phyloP scores from a whole-genome alignment of 1,140 invertebrate species.

The Aphaenogaster ashmeadi region DNA sequence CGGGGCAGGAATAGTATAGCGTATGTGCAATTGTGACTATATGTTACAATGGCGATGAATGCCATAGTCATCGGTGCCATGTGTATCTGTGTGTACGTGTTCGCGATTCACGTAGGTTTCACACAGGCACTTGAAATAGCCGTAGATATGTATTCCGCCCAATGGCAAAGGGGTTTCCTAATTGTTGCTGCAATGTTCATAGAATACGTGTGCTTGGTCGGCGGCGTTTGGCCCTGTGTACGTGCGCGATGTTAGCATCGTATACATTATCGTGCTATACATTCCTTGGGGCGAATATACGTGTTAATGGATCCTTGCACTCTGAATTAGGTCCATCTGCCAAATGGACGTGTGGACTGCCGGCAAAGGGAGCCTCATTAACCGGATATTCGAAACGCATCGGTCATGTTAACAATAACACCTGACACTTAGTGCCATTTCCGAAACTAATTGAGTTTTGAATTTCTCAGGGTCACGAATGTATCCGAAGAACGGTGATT shows the following conservation, averaged over 20 bases:
- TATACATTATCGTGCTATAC: conserved; percentile 66
- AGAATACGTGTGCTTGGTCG: conserved; percentile 63
- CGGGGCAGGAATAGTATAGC: background rate
- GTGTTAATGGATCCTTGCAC: conserved; percentile 75
- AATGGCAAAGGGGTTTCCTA: conserved; percentile 69
- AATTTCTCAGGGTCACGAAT: conserved; percentile 20
- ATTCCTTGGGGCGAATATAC: conserved; percentile 77
- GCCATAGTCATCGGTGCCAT: conserved; percentile 48
- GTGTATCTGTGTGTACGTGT: conserved; percentile 51
- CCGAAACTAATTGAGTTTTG: conserved; percentile 47
- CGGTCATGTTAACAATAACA: conserved; percentile 65
- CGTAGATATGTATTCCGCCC: conserved; percentile 64
- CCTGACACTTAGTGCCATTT: conserved; percentile 46
- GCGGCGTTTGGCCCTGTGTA: conserved; percentile 62
- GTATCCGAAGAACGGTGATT: background rate
- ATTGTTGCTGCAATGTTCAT: conserved; percentile 75
- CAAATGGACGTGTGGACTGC: conserved; percentile 68
- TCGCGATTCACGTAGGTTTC: conserved; percentile 63
- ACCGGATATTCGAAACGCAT: conserved; percentile 44
- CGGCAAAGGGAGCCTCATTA: conserved; percentile 70
- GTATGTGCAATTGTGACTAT: conserved; percentile 28
- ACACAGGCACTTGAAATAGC: conserved; percentile 60
- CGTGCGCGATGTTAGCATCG: conserved; percentile 58
- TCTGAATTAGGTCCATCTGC: conserved; percentile 76
- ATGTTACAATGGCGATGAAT: conserved; percentile 60